These are phyloP conservation scores for Acanthoscelides obtectus DNA, from an alignment of 2,888 invertebrate species.

Conservation along the genomic window DNA sequence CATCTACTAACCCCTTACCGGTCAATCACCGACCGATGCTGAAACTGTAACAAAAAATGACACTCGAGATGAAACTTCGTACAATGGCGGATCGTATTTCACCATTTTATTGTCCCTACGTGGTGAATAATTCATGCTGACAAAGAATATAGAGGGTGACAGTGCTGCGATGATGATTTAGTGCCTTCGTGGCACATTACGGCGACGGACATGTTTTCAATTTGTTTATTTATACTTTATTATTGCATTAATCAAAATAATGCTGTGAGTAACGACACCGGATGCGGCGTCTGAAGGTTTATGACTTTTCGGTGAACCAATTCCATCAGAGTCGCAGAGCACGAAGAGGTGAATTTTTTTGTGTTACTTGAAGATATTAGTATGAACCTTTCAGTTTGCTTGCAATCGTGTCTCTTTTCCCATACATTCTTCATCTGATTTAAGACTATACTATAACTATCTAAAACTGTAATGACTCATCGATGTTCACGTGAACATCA, in stretches of 20 bases:
- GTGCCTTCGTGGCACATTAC: not conserved
- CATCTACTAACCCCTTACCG: no score
- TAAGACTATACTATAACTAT: no score
- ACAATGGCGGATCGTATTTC: not conserved
- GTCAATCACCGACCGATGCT: no score
- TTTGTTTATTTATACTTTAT: not conserved
- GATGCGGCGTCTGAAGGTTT: not conserved
- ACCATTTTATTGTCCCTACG: not conserved
- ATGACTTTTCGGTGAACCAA: not conserved
- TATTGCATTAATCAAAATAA: not conserved
- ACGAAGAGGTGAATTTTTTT: not conserved
- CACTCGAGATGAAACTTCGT: not conserved
- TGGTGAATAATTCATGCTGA: constrained; percentile 9
- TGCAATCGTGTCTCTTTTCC: no score
- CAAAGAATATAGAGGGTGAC: constrained; percentile 8
- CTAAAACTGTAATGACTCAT: no score
- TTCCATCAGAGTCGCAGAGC: not conserved
- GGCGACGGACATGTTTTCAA: not conserved
- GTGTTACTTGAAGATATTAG: no score
- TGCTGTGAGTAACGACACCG: not conserved
- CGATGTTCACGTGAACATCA: no score
- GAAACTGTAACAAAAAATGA: not conserved
- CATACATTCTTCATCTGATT: no score
- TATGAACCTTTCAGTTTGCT: no score
- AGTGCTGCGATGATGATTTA: not conserved